phyloP scores from a whole-genome alignment of 2,113 vertebrate genomes.

The Corapipo altera region DNA sequence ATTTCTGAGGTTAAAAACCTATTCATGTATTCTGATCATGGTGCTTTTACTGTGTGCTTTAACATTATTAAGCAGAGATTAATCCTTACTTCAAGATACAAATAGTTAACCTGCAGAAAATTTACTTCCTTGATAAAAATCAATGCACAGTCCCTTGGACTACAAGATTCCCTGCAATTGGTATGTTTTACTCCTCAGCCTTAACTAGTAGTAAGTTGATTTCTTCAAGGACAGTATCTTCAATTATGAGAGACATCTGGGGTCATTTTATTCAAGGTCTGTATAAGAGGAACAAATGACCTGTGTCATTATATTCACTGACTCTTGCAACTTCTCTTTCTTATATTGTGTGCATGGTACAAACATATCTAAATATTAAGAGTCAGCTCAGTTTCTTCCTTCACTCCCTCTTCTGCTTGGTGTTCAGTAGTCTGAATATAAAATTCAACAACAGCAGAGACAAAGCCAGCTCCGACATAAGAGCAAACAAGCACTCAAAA shows the following conservation, averaged over 20 bases:
- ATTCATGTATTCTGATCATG: rapidly evolving
- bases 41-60: neutral
- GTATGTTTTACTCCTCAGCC: neutral
- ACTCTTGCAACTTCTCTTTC: neutral
- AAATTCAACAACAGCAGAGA: neutral
- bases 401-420: neutral
- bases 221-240: neutral
- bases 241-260: neutral
- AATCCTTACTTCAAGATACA: neutral
- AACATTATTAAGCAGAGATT: neutral
- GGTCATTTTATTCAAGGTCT: neutral
- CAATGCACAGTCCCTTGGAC: neutral
- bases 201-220: rapidly evolving
- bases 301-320: neutral
- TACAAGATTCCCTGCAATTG: neutral
- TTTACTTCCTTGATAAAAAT: neutral
- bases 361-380: neutral
- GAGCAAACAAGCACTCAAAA: neutral
- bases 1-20: neutral
- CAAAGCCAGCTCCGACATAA: neutral
- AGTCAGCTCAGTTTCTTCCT: neutral
- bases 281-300: neutral
- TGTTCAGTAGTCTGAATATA: neutral
- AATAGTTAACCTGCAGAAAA: neutral
- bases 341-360: neutral